phyloP scores from a whole-genome alignment of 1,140 invertebrate species.

The Trinorchestia longiramus region DNA sequence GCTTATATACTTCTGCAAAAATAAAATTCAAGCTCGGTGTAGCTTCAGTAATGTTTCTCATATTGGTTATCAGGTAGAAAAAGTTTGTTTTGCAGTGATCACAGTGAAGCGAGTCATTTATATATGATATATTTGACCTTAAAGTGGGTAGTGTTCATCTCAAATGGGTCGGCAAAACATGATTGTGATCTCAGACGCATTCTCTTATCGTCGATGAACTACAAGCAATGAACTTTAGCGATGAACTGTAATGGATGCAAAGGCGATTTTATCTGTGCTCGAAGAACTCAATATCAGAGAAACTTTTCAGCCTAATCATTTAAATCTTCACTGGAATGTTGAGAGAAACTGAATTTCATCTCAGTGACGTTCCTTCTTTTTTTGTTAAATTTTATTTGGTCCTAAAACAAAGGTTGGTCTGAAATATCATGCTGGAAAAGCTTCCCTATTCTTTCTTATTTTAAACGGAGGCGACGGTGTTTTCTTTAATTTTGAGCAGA shows the following conservation, averaged over 20 bases:
- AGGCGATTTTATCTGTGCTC: neutral
- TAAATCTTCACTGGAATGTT: neutral
- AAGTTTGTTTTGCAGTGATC: neutral
- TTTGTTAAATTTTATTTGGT: neutral
- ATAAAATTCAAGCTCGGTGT: too few species aligned
- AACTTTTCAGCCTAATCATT: neutral
- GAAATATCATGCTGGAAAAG: neutral
- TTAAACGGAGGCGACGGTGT: neutral
- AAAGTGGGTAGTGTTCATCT: neutral
- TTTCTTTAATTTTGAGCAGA: conserved; percentile 9
- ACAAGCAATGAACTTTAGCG: neutral
- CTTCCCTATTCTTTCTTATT: neutral
- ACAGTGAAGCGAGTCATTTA: neutral
- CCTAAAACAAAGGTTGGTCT: neutral
- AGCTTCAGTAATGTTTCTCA: neutral
- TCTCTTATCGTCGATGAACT: neutral
- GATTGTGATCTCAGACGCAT: neutral
- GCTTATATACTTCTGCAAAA: too few species aligned
- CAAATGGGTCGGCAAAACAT: neutral
- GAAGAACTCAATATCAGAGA: neutral
- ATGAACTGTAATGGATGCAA: neutral
- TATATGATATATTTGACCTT: neutral
- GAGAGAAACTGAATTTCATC: neutral
- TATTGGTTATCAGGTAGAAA: neutral
- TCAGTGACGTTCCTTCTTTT: neutral